phyloP scores from a whole-genome alignment of 2,888 invertebrate genomes.

The Pollenia angustigena region DNA sequence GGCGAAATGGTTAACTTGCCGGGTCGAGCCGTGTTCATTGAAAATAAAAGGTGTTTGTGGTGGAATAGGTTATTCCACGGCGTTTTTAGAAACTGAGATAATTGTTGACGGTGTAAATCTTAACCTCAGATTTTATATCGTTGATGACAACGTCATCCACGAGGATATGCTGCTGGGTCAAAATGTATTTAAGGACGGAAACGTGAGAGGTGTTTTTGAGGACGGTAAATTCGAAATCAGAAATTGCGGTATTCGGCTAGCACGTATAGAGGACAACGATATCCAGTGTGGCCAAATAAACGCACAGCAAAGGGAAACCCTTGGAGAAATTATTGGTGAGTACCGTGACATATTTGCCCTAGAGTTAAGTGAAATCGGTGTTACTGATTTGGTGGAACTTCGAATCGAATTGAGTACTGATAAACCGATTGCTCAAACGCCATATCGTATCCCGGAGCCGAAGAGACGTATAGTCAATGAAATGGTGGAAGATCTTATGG shows the following conservation, averaged over 20 bases:
- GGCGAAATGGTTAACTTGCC: not conserved
- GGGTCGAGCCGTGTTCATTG: not conserved
- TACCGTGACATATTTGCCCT: no score
- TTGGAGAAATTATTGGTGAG: no score
- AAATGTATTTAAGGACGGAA: not conserved
- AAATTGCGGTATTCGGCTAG: not conserved
- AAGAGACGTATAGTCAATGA: no score
- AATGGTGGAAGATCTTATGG: no score
- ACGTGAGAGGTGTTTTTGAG: not conserved
- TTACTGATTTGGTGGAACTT: no score
- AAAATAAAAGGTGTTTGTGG: conserved; percentile 22
- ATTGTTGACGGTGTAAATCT: no score
- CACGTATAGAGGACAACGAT: not conserved
- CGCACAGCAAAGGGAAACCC: no score
- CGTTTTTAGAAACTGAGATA: not conserved
- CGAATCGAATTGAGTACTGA: no score
- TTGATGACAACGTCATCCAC: not conserved
- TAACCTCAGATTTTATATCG: not conserved
- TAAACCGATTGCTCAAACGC: no score
- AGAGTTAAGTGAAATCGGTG: no score
- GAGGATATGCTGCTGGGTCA: not conserved
- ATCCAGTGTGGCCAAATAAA: not conserved
- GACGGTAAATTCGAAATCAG: not conserved
- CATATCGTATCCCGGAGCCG: no score
- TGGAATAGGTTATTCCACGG: not conserved